A percentile compares a stretch with the other conserved stretches of the same genome.
These are phyloP conservation scores for Pyrochroa serraticornis DNA, from an alignment of 2,888 invertebrate genomes.

Conservation along the genomic window DNA sequence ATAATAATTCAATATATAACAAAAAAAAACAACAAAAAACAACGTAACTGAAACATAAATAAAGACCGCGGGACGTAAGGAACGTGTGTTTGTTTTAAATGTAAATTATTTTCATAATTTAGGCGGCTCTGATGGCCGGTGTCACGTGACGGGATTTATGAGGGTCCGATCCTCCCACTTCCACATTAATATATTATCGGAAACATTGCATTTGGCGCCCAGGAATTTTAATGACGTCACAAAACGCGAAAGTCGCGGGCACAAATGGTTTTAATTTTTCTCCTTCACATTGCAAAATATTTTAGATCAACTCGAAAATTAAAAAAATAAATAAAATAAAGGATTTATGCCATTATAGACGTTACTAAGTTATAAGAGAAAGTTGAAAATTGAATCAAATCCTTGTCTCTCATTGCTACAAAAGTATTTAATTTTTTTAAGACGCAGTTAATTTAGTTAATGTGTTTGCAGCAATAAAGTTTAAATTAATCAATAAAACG, in stretches of 20 bases:
- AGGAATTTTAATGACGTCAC: slow-evolving; percentile 49
- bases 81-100: slow-evolving; percentile 40
- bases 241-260: neutral
- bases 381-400: no score
- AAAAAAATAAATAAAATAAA: no score
- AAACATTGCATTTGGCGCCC: slow-evolving; percentile 49
- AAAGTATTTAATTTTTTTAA: no score
- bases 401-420: no score
- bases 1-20: slow-evolving; percentile 25
- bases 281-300: no score
- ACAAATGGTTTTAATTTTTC: no score
- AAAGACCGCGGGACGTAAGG: slow-evolving; percentile 16
- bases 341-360: no score
- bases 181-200: slow-evolving; percentile 53
- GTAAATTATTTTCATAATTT: slow-evolving; percentile 52
- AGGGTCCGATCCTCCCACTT: slow-evolving; percentile 50
- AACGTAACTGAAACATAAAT: slow-evolving; percentile 12
- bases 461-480: no score
- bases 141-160: slow-evolving; percentile 53
- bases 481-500: no score
- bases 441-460: no score
- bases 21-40: slow-evolving; percentile 9
- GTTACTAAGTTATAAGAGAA: no score
- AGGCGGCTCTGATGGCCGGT: slow-evolving; percentile 43
- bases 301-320: no score